Percentiles rank a stretch among this genome's conserved stretches.
Conservation (phyloP, 2,888 invertebrate genomes). For the Schizaphis graminum region DNA sequence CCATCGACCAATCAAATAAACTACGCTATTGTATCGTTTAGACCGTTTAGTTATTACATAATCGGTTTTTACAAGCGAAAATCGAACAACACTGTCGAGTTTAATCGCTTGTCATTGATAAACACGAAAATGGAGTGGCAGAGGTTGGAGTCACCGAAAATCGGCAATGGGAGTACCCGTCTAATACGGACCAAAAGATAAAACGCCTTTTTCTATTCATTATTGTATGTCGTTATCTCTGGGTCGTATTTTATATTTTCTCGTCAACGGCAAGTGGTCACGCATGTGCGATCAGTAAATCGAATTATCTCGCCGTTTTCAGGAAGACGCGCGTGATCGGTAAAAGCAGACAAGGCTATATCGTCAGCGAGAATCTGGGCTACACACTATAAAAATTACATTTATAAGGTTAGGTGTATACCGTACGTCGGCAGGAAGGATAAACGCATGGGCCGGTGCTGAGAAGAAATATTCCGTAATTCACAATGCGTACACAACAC, state of each 20-base stretch:
- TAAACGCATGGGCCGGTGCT: neutral
- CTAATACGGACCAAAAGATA: neutral
- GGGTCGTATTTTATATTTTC: neutral
- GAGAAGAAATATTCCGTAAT: neutral
- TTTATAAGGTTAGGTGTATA: neutral
- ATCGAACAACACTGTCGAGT: neutral
- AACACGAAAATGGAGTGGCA: neutral
- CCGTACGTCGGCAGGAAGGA: neutral
- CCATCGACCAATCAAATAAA: neutral
- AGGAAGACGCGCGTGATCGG: neutral
- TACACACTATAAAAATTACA: neutral
- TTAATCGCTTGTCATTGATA: neutral
- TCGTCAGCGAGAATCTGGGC: neutral
- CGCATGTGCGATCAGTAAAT: constrained; percentile 6
- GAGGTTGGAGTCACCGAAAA: neutral
- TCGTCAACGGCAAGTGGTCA: constrained; percentile 4
- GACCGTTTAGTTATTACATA: neutral
- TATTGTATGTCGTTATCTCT: neutral
- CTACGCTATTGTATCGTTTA: neutral
- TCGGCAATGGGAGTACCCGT: neutral
- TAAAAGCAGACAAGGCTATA: neutral
- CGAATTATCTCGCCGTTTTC: constrained; percentile 18
- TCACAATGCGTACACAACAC: neutral
- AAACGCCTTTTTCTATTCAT: neutral
- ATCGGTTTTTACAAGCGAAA: neutral